Percentiles rank a stretch among this genome's conserved stretches.
phyloP scores from a whole-genome alignment of 2,113 vertebrate species.

The Megatriorchis doriae region DNA sequence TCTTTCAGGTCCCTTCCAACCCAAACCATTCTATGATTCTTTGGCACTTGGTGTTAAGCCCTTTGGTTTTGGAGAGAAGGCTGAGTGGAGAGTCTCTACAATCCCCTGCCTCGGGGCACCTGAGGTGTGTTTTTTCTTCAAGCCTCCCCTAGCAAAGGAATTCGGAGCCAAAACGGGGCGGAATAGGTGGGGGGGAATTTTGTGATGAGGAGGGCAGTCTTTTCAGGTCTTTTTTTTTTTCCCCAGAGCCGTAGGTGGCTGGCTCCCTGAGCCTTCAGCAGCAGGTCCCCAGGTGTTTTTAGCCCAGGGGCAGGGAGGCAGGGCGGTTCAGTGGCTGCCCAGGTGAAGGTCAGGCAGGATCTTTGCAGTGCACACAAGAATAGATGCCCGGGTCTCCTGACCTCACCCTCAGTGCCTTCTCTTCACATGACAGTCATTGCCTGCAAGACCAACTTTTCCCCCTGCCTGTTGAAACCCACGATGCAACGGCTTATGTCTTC shows the following conservation, averaged over 20 bases:
- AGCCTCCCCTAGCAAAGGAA: not conserved
- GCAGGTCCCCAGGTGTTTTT: not conserved
- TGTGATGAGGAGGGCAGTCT: not conserved
- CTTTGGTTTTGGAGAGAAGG: not conserved
- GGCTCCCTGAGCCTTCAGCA: not conserved
- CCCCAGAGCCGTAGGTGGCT: accelerated
- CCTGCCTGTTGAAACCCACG: not conserved
- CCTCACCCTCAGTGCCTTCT: not conserved
- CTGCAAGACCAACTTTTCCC: not conserved
- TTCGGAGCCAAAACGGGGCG: accelerated
- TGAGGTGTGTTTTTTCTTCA: not conserved
- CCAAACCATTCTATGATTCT: too few species aligned
- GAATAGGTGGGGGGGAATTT: not conserved
- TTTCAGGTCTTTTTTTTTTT: not conserved
- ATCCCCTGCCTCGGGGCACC: not conserved
- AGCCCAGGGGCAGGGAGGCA: not conserved
- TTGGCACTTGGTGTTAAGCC: not conserved
- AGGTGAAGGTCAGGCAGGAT: not conserved
- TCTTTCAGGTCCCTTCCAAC: too few species aligned
- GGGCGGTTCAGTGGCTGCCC: not conserved
- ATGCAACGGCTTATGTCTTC: not conserved
- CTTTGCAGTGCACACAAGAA: not conserved
- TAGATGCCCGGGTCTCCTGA: not conserved
- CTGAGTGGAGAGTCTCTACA: not conserved
- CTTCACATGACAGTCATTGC: not conserved